Evolutionary conservation across 2,113 vertebrate species (phyloP).

Genomic region (Condylura cristata): DNA sequence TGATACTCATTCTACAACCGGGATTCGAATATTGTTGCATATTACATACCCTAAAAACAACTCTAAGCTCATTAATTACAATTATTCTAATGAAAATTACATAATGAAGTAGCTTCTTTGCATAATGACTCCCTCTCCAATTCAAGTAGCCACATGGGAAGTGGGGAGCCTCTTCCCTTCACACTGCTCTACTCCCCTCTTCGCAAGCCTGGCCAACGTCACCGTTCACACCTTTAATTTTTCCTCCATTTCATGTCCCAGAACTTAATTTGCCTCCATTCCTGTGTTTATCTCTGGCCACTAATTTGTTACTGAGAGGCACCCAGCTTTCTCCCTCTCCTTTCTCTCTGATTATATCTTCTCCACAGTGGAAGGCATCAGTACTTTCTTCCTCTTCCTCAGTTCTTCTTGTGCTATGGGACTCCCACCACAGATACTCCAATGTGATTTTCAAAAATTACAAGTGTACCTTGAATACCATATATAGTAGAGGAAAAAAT

Average conservation of each 20-base stretch:
- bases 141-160: too few relatives aligned
- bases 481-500: neutral
- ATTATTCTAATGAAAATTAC: neutral
- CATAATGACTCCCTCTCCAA: too few relatives aligned
- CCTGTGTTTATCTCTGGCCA: neutral
- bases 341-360: neutral
- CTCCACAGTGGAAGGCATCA: too few relatives aligned
- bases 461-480: neutral
- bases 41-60: neutral
- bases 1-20: neutral
- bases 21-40: neutral
- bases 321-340: neutral
- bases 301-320: neutral
- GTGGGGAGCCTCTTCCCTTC: too few relatives aligned
- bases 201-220: neutral
- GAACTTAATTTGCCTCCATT: neutral
- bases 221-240: neutral
- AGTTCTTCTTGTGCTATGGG: neutral
- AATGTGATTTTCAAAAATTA: neutral
- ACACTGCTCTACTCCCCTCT: too few relatives aligned
- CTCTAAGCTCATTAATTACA: neutral
- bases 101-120: neutral
- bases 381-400: accelerated
- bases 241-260: neutral
- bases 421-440: neutral